Percentiles rank a stretch among this genome's conserved stretches.
Conservation (phyloP, 2,113 vertebrate species). For the Xiphophorus maculatus region DNA sequence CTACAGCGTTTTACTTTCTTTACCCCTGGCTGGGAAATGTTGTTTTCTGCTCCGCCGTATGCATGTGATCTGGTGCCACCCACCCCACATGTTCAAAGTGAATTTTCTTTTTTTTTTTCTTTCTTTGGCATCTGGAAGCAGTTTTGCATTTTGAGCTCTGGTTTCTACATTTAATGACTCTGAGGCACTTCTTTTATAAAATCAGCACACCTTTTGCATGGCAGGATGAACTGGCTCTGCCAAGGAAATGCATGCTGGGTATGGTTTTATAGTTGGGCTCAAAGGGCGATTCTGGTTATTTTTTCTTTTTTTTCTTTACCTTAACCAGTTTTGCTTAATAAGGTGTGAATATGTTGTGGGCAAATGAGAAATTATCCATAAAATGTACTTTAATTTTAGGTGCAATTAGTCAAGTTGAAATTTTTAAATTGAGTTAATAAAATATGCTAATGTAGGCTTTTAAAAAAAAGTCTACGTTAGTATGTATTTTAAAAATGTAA, state of each 20-base stretch:
- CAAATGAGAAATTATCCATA: background rate
- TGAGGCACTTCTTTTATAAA: slow-evolving; percentile 44
- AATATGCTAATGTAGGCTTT: too few relatives aligned
- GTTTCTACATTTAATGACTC: slow-evolving; percentile 26
- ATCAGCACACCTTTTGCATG: slow-evolving; percentile 63
- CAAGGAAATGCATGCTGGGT: slow-evolving; percentile 51
- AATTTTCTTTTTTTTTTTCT: slow-evolving; percentile 1
- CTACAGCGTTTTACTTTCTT: slow-evolving; percentile 39
- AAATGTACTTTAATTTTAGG: background rate
- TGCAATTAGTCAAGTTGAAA: too few relatives aligned
- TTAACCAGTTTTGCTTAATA: background rate
- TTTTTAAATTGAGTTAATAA: too few relatives aligned
- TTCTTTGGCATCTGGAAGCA: slow-evolving; percentile 29
- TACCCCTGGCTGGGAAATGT: slow-evolving; percentile 64
- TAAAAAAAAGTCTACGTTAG: too few relatives aligned
- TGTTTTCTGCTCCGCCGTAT: slow-evolving; percentile 65
- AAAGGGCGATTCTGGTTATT: slow-evolving; percentile 8
- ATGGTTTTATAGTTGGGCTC: slow-evolving; percentile 18
- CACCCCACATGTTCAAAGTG: slow-evolving; percentile 55
- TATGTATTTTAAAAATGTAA: too few relatives aligned
- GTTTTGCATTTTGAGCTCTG: slow-evolving; percentile 33
- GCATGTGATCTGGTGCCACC: slow-evolving; percentile 68
- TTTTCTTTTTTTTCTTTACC: background rate
- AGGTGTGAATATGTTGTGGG: background rate
- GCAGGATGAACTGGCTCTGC: slow-evolving; percentile 44